Conservation (phyloP, 2,797 vertebrate species). For the Pteronotus mesoamericanus region DNA sequence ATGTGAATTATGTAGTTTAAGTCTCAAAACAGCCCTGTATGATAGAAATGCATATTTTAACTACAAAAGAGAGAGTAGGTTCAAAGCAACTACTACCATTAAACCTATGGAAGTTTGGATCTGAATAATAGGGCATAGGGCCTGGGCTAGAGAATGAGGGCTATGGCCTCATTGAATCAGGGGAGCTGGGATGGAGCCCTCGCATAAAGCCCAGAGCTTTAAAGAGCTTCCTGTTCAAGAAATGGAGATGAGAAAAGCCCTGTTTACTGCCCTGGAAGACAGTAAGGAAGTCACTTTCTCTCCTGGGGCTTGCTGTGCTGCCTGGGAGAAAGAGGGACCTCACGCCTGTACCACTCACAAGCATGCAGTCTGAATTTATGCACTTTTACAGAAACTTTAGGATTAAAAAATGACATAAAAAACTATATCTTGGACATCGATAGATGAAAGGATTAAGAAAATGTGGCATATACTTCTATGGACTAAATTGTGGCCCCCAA, state of each 20-base stretch:
- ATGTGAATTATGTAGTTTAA: slow-evolving; percentile 3
- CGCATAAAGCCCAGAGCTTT: neutral
- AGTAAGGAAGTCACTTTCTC: neutral
- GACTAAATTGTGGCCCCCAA: neutral
- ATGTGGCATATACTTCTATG: neutral
- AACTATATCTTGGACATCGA: neutral
- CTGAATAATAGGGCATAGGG: neutral
- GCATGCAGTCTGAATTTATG: neutral
- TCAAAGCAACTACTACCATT: neutral
- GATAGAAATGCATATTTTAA: neutral
- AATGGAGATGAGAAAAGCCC: neutral
- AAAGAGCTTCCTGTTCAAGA: neutral
- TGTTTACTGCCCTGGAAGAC: neutral
- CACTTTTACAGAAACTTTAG: neutral
- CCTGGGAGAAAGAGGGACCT: neutral
- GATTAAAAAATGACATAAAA: neutral
- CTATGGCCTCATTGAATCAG: neutral
- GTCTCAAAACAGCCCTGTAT: neutral
- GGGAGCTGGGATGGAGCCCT: neutral
- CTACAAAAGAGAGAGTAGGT: neutral
- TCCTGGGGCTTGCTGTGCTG: neutral
- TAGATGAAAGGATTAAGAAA: neutral
- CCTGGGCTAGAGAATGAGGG: neutral
- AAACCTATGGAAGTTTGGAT: neutral
- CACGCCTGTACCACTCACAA: neutral